phyloP scores from a whole-genome alignment of 2,888 invertebrate genomes.

The Lomographa bimaculata region DNA sequence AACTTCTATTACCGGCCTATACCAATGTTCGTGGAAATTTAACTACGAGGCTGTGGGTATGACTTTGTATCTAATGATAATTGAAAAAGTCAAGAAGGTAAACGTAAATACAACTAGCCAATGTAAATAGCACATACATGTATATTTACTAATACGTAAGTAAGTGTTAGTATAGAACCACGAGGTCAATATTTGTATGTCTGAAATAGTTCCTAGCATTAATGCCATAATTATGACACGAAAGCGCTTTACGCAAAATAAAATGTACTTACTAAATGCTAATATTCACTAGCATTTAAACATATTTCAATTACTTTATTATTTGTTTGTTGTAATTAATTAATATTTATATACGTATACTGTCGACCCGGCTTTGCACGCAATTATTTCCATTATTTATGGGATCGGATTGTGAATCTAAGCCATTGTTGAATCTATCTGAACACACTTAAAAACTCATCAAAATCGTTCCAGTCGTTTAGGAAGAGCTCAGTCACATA shows the following conservation, averaged over 20 bases:
- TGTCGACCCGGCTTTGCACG: too few species aligned
- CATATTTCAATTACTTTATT: too few species aligned
- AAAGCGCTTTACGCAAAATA: slow-evolving; percentile 19
- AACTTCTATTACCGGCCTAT: too few species aligned
- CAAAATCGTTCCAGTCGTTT: too few species aligned
- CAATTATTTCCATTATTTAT: too few species aligned
- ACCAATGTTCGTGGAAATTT: slow-evolving; percentile 6
- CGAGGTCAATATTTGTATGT: slow-evolving; percentile 23
- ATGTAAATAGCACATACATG: slow-evolving; percentile 11
- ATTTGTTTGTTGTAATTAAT: too few species aligned
- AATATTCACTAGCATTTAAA: slow-evolving; percentile 7
- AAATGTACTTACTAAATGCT: slow-evolving; percentile 1
- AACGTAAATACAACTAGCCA: slow-evolving; percentile 1
- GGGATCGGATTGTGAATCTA: too few species aligned
- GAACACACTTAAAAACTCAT: too few species aligned
- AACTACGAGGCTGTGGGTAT: slow-evolving; percentile 17
- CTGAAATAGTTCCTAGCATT: slow-evolving; percentile 35
- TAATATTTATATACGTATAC: too few species aligned
- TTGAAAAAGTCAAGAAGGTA: slow-evolving; percentile 6
- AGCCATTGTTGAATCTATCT: too few species aligned
- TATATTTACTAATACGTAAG: slow-evolving; percentile 10
- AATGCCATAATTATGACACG: slow-evolving; percentile 27
- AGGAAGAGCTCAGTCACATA: too few species aligned
- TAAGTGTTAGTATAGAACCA: slow-evolving; percentile 7
- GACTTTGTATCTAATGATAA: slow-evolving; percentile 20